Base-by-base conservation (phyloP, 2,888 invertebrate species). In the Ariolimax columbianus region DNA sequence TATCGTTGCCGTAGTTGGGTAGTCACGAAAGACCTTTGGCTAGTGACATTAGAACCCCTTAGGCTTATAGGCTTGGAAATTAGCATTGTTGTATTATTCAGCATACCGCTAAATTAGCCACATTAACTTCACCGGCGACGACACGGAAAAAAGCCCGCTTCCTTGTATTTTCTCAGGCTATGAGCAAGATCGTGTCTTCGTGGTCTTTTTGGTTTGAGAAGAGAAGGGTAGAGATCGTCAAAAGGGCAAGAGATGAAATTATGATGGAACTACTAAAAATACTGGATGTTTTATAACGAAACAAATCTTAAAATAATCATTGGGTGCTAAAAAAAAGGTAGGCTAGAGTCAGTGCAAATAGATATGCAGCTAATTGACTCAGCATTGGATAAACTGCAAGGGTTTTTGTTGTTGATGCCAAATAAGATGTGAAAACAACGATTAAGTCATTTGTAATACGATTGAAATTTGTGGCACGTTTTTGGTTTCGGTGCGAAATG, bases 71-170 rank as follows among this genome's bases (percentile, higher is more conserved):
- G 78, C 40, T n/a, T 17, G n/a, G 38, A 78, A 78, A 78, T 78
- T 78, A 78, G 78, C 78, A 26, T 78, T 78, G 78, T 78, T 78
- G 38, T 59, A 38, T 63, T 43, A 63, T 78, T 78, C 78, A 78
- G 38, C 38, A 11, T 63, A 14, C n/a, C 30, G 26, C 30, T 30
- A 78, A 78, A 78, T 78, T 78, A 78, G 78, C 78, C 63, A 59
- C 17, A 78, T 78, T 78, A 78, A 33, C 78, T 78, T 17, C 26
- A 26, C n/a, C n/a, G 26, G n/a, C 3, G 30, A 75, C 17, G n/a
- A 19, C 11, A 19, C 7, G 47, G 3, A 30, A 7, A 47, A 33
- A 17, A 3, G 3, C 1, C 11, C 30, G 19, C 33, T 19, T 14
- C 43, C 17, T 17, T 51, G 7, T 47, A 14, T 9, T 47, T 3